Evolutionary conservation across 2,113 vertebrate genomes (phyloP).

Genomic region (Protobothrops mucrosquamatus): DNA sequence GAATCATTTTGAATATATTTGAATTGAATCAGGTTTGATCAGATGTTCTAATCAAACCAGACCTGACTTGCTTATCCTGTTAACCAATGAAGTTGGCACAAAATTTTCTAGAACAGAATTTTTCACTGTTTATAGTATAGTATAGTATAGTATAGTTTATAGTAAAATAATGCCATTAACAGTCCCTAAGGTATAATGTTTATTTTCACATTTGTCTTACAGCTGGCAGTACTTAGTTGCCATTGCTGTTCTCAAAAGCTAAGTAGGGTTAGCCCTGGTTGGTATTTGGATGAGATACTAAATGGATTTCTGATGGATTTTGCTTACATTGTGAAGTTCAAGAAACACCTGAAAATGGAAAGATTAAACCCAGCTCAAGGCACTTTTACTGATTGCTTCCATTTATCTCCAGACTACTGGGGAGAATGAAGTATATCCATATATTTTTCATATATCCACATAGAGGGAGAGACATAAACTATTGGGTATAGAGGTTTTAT

Average conservation of each 20-base stretch:
- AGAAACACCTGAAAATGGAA: not conserved
- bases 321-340: not conserved
- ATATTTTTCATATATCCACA: not conserved
- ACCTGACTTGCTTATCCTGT: not conserved
- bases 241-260: not conserved
- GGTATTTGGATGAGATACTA: not conserved
- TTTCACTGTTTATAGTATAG: no score
- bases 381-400: not conserved
- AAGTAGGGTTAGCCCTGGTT: not conserved
- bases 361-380: not conserved
- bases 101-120: not conserved
- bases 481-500: not conserved
- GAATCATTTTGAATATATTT: not conserved
- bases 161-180: not conserved
- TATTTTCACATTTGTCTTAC: not conserved
- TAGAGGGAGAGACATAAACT: not conserved
- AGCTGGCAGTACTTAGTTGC: not conserved
- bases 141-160: no score
- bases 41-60: not conserved
- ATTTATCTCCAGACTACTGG: not conserved
- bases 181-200: not conserved
- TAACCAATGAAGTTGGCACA: not conserved
- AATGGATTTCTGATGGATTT: not conserved
- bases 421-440: not conserved
- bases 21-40: not conserved